Percentiles rank a stretch among this genome's conserved stretches.
Conservation (phyloP, 2,113 vertebrate genomes). For the Gymnocephalus cernua region DNA sequence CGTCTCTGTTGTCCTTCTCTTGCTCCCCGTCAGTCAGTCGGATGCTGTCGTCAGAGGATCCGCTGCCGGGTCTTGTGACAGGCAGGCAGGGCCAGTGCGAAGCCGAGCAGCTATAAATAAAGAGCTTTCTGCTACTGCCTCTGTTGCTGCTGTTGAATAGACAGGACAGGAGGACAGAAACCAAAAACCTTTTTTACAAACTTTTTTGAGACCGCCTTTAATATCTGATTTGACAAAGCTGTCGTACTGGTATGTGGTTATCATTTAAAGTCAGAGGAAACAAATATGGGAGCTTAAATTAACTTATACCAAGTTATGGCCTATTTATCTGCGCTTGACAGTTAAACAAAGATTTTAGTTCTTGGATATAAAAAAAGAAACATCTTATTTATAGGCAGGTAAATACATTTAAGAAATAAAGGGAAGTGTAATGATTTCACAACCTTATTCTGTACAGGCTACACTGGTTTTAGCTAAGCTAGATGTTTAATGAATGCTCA, state of each 20-base stretch:
- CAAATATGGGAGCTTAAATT: neutral
- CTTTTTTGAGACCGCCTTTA: constrained; percentile 7
- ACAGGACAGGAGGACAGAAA: constrained; percentile 20
- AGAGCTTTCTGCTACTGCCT: constrained; percentile 53
- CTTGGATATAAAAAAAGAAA: neutral
- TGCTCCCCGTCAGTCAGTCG: constrained; percentile 60
- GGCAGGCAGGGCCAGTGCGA: constrained; percentile 63
- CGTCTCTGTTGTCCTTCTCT: constrained; percentile 38
- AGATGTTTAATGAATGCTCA: neutral
- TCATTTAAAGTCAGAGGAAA: neutral
- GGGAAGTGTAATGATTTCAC: constrained; percentile 59
- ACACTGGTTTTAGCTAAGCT: constrained; percentile 31
- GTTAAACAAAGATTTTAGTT: neutral
- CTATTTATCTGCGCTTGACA: neutral
- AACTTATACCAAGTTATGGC: neutral
- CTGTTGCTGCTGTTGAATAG: constrained; percentile 54
- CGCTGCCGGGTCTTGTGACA: constrained; percentile 78
- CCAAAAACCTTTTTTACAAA: constrained; percentile 14
- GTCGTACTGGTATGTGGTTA: neutral
- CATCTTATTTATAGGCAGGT: neutral
- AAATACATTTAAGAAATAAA: constrained; percentile 11
- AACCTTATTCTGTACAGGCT: constrained; percentile 41
- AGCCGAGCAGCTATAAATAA: constrained; percentile 76
- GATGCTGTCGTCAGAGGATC: constrained; percentile 71
- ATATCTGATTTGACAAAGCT: constrained; percentile 13